A percentile compares a stretch with the other conserved stretches of the same genome.
Evolutionary conservation across 2,113 vertebrate genomes (phyloP).

Genomic region (Motacilla tschutschensis): DNA sequence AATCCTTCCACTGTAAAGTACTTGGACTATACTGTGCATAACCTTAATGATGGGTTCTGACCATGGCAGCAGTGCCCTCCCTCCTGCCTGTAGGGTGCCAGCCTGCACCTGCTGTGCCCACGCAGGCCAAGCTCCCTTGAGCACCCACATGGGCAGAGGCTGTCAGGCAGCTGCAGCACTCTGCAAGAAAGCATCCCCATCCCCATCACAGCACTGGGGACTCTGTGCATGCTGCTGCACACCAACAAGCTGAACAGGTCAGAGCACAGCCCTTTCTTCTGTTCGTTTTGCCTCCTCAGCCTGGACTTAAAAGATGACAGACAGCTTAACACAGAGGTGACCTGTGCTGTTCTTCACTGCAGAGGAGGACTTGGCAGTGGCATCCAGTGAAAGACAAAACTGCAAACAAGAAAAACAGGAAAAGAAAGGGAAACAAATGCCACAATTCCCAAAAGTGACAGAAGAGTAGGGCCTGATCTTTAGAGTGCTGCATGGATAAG

Average conservation of each 20-base stretch:
- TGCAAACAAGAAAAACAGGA: not conserved
- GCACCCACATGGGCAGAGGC: not conserved
- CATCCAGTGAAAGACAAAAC: not conserved
- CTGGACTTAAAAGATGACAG: not conserved
- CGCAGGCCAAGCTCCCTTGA: accelerated
- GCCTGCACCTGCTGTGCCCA: not conserved
- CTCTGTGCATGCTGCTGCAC: not conserved
- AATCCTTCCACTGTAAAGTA: not conserved
- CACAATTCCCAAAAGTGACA: not conserved
- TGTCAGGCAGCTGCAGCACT: not conserved
- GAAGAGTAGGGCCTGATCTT: not conserved
- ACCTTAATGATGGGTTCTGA: not conserved
- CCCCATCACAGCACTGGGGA: accelerated
- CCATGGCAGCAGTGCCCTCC: accelerated
- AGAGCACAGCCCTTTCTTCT: not conserved
- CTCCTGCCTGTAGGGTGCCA: not conserved
- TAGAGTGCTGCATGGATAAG: not conserved
- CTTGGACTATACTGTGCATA: not conserved
- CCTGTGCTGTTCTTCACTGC: not conserved
- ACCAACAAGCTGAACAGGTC: not conserved
- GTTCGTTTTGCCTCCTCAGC: not conserved
- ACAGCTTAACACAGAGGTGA: not conserved
- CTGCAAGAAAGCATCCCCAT: not conserved
- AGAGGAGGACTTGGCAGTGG: not conserved
- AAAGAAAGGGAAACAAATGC: not conserved